Conservation (phyloP, 2,113 vertebrate genomes). For the Crocuta crocuta region DNA sequence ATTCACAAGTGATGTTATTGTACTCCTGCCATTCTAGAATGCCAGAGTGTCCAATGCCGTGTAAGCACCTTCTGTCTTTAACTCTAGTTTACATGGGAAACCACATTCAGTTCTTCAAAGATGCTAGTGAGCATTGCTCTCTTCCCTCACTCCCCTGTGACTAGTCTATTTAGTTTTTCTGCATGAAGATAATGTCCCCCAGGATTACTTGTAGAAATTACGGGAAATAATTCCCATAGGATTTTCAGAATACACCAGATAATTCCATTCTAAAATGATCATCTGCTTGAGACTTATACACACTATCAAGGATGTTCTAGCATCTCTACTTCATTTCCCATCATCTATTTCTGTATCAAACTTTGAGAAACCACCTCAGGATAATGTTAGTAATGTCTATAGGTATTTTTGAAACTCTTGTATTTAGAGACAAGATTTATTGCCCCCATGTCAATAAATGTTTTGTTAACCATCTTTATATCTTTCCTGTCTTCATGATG, state of each 20-base stretch:
- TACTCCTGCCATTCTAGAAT: background rate
- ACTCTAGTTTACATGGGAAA: background rate
- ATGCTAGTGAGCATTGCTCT: accelerated
- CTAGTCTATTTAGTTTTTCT: background rate
- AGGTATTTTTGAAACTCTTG: background rate
- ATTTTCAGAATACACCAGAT: background rate
- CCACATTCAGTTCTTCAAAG: background rate
- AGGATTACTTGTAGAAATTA: background rate
- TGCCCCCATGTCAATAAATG: background rate
- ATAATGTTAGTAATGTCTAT: background rate
- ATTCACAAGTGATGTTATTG: background rate
- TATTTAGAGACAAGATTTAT: background rate
- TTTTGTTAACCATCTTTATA: background rate
- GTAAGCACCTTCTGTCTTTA: background rate
- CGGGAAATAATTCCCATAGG: background rate
- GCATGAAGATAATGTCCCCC: background rate
- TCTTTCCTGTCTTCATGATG: background rate
- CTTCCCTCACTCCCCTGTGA: background rate
- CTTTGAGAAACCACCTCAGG: background rate
- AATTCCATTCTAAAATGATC: background rate
- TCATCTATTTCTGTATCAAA: background rate
- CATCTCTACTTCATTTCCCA: background rate
- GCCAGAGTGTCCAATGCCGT: background rate
- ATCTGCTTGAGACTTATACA: background rate
- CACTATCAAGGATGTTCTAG: background rate